Percentiles rank a stretch among this genome's conserved stretches.
Conservation (phyloP, 2,113 vertebrate genomes). For the Vulpes ferrilata region DNA sequence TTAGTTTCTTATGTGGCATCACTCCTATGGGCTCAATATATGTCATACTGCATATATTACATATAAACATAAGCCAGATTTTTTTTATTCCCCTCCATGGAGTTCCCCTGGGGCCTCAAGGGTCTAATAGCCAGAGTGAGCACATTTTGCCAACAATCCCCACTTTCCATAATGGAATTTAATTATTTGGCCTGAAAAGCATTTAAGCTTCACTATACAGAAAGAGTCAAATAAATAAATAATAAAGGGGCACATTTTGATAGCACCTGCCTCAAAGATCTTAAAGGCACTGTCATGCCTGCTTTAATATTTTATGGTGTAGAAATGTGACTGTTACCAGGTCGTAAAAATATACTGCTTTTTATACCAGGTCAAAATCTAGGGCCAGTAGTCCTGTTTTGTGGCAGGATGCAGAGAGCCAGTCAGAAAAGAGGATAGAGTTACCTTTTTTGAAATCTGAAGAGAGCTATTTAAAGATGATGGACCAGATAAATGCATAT, state of each 20-base stretch:
- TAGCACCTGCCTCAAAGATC: conserved; percentile 80
- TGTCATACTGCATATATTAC: conserved; percentile 36
- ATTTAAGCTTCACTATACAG: conserved; percentile 76
- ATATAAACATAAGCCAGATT: conserved; percentile 46
- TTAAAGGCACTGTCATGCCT: conserved; percentile 77
- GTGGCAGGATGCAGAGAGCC: conserved; percentile 25
- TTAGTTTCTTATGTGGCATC: neutral
- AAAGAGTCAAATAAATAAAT: conserved; percentile 83
- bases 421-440: conserved; percentile 52
- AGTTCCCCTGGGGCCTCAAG: neutral
- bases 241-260: conserved; percentile 81
- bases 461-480: conserved; percentile 76
- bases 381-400: conserved; percentile 44
- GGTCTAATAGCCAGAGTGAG: conserved; percentile 66
- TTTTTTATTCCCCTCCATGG: conserved; percentile 37
- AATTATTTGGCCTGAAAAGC: conserved; percentile 79
- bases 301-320: conserved; percentile 84
- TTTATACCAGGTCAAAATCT: conserved; percentile 77
- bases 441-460: conserved; percentile 58
- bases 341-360: conserved; percentile 82
- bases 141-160: conserved; percentile 70
- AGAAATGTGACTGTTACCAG: conserved; percentile 81
- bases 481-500: conserved; percentile 52
- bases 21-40: conserved; percentile 48
- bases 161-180: conserved; percentile 80